Percentiles rank a stretch among this genome's conserved stretches.
Conservation (phyloP, 2,113 vertebrate genomes). For the Brachypodius melanocephalos region DNA sequence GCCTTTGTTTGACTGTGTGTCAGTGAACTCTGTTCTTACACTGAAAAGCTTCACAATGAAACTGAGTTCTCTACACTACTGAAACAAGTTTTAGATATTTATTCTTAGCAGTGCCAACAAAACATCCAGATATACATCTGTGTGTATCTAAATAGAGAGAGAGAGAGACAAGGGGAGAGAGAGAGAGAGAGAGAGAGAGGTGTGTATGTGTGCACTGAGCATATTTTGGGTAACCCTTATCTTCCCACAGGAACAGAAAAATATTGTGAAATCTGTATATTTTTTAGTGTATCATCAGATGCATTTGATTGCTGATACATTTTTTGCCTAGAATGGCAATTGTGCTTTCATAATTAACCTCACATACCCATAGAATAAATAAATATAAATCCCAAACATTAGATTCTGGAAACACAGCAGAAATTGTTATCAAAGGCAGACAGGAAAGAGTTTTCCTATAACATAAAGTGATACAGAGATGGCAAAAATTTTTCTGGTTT, state of each 20-base stretch:
- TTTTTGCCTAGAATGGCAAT: neutral
- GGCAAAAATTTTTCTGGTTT: neutral
- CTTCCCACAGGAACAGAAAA: neutral
- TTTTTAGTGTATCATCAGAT: neutral
- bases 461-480: neutral
- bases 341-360: neutral
- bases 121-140: neutral
- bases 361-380: neutral
- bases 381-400: neutral
- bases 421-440: neutral
- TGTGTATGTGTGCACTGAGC: neutral
- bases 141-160: neutral
- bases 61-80: neutral
- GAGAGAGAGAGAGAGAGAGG: neutral
- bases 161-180: neutral
- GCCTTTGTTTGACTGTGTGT: neutral
- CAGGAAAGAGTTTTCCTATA: neutral
- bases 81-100: neutral
- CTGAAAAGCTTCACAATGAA: neutral
- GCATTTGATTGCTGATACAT: neutral
- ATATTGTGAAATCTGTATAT: neutral
- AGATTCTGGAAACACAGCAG: neutral
- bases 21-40: neutral
- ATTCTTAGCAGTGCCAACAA: neutral
- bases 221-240: neutral